Evolutionary conservation across 2,888 invertebrate species (phyloP), one percentile per base, ranked within the genome.

Genomic region (Sinohyriopsis cumingii): DNA sequence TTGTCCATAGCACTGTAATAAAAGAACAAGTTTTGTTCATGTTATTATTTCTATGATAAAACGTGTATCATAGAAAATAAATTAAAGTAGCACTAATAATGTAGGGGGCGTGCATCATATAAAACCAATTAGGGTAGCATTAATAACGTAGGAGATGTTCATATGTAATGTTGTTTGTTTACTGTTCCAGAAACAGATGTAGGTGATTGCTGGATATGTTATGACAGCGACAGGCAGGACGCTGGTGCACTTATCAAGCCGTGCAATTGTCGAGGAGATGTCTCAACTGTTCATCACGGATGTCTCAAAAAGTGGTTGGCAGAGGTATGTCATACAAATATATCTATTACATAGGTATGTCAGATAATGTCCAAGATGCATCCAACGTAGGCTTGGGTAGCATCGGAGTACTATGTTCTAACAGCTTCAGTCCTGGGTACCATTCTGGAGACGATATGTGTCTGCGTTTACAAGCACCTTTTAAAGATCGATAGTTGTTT

Each of bases 151-250:
- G 1, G 12, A 45, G 12, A 12, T 9, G 12, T 45, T 12, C 45
- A 45, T 45, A 45, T 45, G 45, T 1, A 12, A 45, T 12, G 12
- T 45, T 12, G 45, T 12, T 45, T 12, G n/a, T 33, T 1, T 45
- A 1, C 45, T 45, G 12, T 12, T 45, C 45, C 45, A 57, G 45
- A 45, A 12, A 45, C 45, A 12, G 45, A 45, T 45, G 12, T 45
- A 45, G 55, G 61, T n/a, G 96, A 96, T 89, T 97, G 97, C 89
- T 97, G 96, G 96, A 97, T 97, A 84, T 97, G 97, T 90, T 97
- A 97, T 89, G 93, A 95, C 55, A 93, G 95, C 69, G 96, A 96
- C 86, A 68, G 76, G 59, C 60, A 45, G 18, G 91, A 91, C 63
- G 74, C 74, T 28, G 93, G 93, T 20, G 94, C 95, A 2, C 92